A percentile compares a stretch with the other conserved stretches of the same genome.
Conservation (phyloP, 2,888 invertebrate genomes). For the Nomada flava region DNA sequence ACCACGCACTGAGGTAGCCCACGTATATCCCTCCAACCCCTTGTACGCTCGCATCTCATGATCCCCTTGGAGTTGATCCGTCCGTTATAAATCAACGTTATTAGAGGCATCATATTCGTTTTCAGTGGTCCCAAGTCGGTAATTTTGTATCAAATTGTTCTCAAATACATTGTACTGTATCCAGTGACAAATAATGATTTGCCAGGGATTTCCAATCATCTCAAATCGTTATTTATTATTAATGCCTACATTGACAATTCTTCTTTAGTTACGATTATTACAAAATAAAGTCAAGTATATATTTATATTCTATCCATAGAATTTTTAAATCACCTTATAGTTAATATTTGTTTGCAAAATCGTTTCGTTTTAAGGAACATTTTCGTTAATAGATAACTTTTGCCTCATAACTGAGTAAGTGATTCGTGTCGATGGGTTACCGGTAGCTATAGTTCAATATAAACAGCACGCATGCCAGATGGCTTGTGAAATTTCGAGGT, state of each 20-base stretch:
- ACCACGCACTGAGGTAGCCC: slow-evolving; percentile 78
- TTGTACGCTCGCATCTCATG: slow-evolving; percentile 60
- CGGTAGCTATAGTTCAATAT: slow-evolving; percentile 10
- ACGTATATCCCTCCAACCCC: slow-evolving; percentile 72
- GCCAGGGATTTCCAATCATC: slow-evolving; percentile 15
- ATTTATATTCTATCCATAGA: neutral
- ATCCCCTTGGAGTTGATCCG: slow-evolving; percentile 77
- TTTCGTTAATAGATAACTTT: slow-evolving; percentile 10
- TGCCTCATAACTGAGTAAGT: neutral
- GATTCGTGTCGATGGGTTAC: slow-evolving; percentile 22
- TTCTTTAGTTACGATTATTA: neutral
- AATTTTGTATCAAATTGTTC: slow-evolving; percentile 83
- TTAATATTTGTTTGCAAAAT: neutral
- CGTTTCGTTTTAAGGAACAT: neutral
- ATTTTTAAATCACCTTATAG: neutral
- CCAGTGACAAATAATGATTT: slow-evolving; percentile 36
- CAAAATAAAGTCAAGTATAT: too few species aligned
- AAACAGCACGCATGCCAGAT: slow-evolving; percentile 43
- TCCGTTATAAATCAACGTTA: slow-evolving; percentile 83
- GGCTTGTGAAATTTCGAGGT: slow-evolving; percentile 60
- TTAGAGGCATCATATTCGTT: slow-evolving; percentile 82
- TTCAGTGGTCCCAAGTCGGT: slow-evolving; percentile 76
- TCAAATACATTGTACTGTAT: slow-evolving; percentile 74
- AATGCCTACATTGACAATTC: neutral
- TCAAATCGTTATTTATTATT: neutral